Percentiles rank a stretch among this genome's conserved stretches.
Conservation (phyloP, 2,113 vertebrate species). For the Hippopotamus amphibius region DNA sequence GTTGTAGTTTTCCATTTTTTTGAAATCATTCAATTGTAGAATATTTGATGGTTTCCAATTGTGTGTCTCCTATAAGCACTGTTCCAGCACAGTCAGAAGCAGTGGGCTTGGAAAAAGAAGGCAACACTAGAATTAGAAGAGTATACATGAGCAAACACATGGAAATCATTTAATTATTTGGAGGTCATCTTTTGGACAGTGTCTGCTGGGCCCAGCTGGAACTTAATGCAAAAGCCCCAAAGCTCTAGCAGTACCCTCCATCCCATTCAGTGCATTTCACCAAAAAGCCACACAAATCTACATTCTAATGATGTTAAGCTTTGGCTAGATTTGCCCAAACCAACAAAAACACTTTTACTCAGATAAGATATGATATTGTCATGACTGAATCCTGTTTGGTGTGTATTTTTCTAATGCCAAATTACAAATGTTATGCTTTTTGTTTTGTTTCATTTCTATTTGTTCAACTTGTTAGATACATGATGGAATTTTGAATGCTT, state of each 20-base stretch:
- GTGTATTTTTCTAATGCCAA: not conserved
- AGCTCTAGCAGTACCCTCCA: not conserved
- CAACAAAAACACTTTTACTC: not conserved
- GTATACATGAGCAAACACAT: constrained; percentile 45
- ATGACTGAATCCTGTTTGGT: not conserved
- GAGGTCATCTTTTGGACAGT: constrained; percentile 72
- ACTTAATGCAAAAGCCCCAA: constrained; percentile 68
- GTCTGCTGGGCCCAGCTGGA: constrained; percentile 63
- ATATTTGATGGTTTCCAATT: not conserved
- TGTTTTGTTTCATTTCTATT: constrained; percentile 60
- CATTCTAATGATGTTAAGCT: constrained; percentile 60
- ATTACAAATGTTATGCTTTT: not conserved
- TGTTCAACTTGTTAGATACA: not conserved
- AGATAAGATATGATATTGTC: constrained; percentile 22
- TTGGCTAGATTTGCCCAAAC: constrained; percentile 29
- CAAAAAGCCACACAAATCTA: constrained; percentile 37
- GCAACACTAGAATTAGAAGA: constrained; percentile 47
- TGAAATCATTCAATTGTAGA: not conserved
- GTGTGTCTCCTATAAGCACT: not conserved
- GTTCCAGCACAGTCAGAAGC: constrained; percentile 38
- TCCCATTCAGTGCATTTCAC: constrained; percentile 24
- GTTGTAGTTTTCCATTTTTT: not conserved
- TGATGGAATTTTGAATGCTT: not conserved
- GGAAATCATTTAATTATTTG: constrained; percentile 74
- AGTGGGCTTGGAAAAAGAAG: constrained; percentile 5